Evolutionary conservation across 1,140 invertebrate species (phyloP), one percentile per base, ranked within the genome.

Genomic region (Periplaneta americana): DNA sequence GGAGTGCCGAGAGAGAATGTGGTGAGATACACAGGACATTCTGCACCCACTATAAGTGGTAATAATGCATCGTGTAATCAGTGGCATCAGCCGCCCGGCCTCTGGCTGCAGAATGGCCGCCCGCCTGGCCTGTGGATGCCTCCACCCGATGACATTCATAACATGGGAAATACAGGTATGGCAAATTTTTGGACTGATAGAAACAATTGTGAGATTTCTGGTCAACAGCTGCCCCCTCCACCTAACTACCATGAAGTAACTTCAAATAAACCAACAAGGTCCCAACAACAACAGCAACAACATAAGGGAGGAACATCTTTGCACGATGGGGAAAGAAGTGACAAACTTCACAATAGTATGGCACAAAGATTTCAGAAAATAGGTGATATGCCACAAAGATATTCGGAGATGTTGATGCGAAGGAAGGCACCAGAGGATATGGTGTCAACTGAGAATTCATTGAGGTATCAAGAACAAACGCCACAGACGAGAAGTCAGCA

Each of bases 1-100:
- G 48, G 48, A 28, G 77, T 78, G 9, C 32, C 77, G n/a, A 78
- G 77, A 78, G 77, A 78, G 36, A 78, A 78, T 78, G 77, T 78
- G 9, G 33, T 78, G 34, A 78, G 77, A 48, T 78, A 78, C 28
- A 37, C 35, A n/a, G 35, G 77, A 36, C 77, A 78, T 37, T 31
- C 77, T 34, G n/a, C 35, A 34, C 11, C 39, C 18, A 78, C 48
- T n/a, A n/a, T 66, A 66, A 66, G 28, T 28, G 22, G 36, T 39
- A 34, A 34, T 34, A 78, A 28, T 28, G 13, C 77, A 32, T 78
- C 35, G 32, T 48, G 35, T 18, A 78, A 37, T 6, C 28, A 36
- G n/a, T 37, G 77, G 35, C 77, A 78, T 37, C 35, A 36, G 11
- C 22, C 35, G 36, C 39, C 77, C 18, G 77, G 77, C 11, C 35